Conservation (phyloP, 2,888 invertebrate species). For the Trichopoda pennipes region DNA sequence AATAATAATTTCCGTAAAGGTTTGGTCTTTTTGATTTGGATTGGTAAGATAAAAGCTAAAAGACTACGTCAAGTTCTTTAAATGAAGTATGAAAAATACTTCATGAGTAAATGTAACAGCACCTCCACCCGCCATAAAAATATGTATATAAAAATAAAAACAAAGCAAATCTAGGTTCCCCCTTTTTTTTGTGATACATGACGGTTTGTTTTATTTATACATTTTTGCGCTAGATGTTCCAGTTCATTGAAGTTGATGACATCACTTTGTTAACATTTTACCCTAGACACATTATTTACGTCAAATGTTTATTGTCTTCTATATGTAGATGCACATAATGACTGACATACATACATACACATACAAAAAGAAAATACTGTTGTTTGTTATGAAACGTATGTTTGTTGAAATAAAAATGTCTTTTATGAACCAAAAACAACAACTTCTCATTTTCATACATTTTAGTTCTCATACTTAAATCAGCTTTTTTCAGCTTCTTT, state of each 20-base stretch:
- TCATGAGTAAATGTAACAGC: constrained; percentile 26
- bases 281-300: constrained; percentile 64
- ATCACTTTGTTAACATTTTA: constrained; percentile 66
- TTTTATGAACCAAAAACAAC: constrained; percentile 17
- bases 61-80: constrained; percentile 11
- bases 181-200: constrained; percentile 10
- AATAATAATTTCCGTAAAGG: constrained; percentile 53
- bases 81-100: constrained; percentile 32
- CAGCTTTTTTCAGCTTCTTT: constrained; percentile 45
- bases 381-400: constrained; percentile 2
- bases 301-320: constrained; percentile 60
- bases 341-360: not conserved
- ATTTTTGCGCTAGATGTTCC: constrained; percentile 66
- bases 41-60: constrained; percentile 31
- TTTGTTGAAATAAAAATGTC: constrained; percentile 42
- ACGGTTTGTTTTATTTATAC: constrained; percentile 17
- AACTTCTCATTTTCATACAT: constrained; percentile 1
- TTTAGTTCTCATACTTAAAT: constrained; percentile 25
- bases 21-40: constrained; percentile 52
- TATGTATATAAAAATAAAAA: not conserved
- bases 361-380: not conserved
- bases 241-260: constrained; percentile 67
- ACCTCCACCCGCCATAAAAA: constrained; percentile 15
- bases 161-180: constrained; percentile 40
- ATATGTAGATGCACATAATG: not conserved